phyloP scores from a whole-genome alignment of 2,888 invertebrate species.

The Ctenicera cuprea region DNA sequence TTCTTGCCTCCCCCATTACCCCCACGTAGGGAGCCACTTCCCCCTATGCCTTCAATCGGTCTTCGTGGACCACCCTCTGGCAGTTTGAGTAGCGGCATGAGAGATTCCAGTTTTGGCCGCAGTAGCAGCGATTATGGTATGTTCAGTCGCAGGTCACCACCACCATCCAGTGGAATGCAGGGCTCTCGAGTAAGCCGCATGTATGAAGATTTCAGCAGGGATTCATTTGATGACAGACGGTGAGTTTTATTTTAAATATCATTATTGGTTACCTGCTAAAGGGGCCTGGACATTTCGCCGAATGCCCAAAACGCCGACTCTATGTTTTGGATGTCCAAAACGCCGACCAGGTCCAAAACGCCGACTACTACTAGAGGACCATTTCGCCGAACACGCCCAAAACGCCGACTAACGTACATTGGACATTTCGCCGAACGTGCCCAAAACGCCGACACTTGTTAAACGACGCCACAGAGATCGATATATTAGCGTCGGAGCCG shows the following conservation, averaged over 20 bases:
- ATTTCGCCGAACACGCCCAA: no score
- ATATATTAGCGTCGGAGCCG: no score
- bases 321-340: no score
- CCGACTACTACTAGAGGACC: no score
- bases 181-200: constrained; percentile 76
- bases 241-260: constrained; percentile 68
- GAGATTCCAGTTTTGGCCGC: constrained; percentile 78
- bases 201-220: constrained; percentile 92
- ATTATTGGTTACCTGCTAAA: background rate
- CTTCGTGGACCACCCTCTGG: constrained; percentile 77
- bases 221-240: constrained; percentile 92
- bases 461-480: no score
- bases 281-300: no score
- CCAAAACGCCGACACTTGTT: no score
- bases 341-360: no score
- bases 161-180: constrained; percentile 69
- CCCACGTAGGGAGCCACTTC: constrained; percentile 84
- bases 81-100: constrained; percentile 79
- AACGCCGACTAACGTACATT: no score
- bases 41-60: constrained; percentile 79
- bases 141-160: constrained; percentile 89
- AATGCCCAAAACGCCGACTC: no score
- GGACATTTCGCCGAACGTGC: no score
- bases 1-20: constrained; percentile 84
- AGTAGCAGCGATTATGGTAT: constrained; percentile 81